Base-by-base conservation (phyloP, 1,140 invertebrate genomes). In the Psix sp. region DNA sequence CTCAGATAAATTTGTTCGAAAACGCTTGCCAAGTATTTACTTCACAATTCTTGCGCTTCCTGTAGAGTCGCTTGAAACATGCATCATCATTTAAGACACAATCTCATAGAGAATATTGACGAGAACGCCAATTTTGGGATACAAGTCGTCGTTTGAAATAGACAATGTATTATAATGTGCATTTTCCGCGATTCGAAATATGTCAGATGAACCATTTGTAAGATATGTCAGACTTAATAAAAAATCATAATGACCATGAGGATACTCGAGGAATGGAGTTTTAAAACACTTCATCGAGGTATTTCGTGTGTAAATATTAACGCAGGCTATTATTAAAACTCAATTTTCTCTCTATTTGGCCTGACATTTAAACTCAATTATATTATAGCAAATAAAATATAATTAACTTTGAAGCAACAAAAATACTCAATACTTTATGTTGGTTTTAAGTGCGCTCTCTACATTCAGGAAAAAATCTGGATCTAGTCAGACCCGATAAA, bases 71-170 rank as follows among this genome's bases (percentile, higher is more conserved):
- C 35, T 35, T 40, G 57, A 62, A 62, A 62, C 40, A 62, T 48
- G 48, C 56, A 56, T 62, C 54, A 62, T 70, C 66, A 49, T 54
- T 48, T 70, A 52, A 52, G 26, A 45, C 65, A 57, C 26, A 67
- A 43, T 54, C 21, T 49, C 36, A 29, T 57, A 35, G 52, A 67
- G 57, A 67, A 45, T 35, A 38, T 16, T 43, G 38, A 57, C 45
- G 45, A 48, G 43, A 67, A 26, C 49, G 43, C 45, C 13, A 42
- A 57, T 43, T 49, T 57, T 5, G 15, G 51, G 45, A 5, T 10
- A 14, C 39, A 6, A 16, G 31, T 59, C 59, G 36, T 68, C 49
- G 35, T 52, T 52, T 67, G 57, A 43, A 18, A 42, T 35, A 56
- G 7, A n/a, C 26, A 36, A 24, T 14, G 5, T 31, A 24, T 42